Percentiles rank a stretch among this genome's conserved stretches.
These are phyloP conservation scores for Dryadula phaetusa DNA, from an alignment of 2,888 invertebrate species.

Conservation along the genomic window DNA sequence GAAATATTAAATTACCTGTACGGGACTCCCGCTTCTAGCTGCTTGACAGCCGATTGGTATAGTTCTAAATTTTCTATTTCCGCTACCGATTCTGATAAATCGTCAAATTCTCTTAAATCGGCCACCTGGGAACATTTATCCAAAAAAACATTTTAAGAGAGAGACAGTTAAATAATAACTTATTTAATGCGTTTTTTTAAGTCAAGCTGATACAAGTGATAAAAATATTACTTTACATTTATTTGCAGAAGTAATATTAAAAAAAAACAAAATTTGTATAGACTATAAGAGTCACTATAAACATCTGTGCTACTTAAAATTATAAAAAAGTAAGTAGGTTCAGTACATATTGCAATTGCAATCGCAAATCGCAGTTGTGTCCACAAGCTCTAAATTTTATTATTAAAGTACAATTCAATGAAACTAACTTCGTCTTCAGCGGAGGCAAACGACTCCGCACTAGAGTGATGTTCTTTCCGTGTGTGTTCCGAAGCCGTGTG, in stretches of 20 bases:
- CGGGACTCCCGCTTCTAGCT: conserved; percentile 91
- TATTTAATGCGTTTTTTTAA: too few species aligned
- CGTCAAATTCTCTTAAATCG: conserved; percentile 95
- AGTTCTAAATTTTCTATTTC: conserved; percentile 92
- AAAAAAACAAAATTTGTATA: too few species aligned
- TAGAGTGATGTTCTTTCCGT: conserved; percentile 88
- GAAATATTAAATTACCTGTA: conserved; percentile 76
- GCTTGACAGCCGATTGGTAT: conserved; percentile 93
- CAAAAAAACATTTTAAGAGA: neutral
- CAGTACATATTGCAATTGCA: too few species aligned
- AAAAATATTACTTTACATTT: too few species aligned
- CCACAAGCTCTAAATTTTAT: too few species aligned
- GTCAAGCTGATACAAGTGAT: too few species aligned
- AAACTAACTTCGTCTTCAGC: conserved; percentile 92
- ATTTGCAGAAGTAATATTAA: too few species aligned
- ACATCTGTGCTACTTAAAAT: too few species aligned
- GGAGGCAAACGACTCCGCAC: conserved; percentile 97
- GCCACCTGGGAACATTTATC: conserved; percentile 86
- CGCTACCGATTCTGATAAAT: conserved; percentile 89
- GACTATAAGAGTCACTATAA: too few species aligned
- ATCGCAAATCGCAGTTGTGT: too few species aligned
- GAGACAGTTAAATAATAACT: too few species aligned
- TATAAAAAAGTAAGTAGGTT: too few species aligned
- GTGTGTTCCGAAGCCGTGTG: conserved; percentile 76
- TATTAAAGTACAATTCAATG: neutral